phyloP scores from a whole-genome alignment of 2,113 vertebrate genomes.

The Petrocephalus zakoni region DNA sequence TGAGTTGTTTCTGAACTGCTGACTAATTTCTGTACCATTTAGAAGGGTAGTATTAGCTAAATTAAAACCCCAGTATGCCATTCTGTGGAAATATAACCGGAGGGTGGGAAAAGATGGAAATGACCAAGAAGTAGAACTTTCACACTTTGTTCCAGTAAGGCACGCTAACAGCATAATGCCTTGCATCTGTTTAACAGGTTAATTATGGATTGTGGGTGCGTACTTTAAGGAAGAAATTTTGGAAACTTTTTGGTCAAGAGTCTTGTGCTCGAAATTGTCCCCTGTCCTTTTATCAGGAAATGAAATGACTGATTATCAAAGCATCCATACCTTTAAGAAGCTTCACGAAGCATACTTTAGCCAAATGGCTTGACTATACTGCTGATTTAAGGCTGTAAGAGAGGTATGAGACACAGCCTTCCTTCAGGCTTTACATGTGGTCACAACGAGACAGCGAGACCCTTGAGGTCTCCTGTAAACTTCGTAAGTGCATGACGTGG shows the following conservation, averaged over 20 bases:
- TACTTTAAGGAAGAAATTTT: neutral
- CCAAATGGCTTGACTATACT: neutral
- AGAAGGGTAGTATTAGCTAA: too few relatives aligned
- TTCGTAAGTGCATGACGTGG: neutral
- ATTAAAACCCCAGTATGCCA: too few relatives aligned
- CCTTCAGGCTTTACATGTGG: neutral
- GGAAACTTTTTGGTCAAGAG: neutral
- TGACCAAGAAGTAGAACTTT: neutral
- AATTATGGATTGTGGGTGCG: neutral
- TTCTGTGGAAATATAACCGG: neutral
- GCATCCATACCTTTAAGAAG: neutral
- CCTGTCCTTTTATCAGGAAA: neutral
- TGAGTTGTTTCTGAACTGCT: too few relatives aligned
- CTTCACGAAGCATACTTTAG: neutral
- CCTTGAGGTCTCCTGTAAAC: neutral
- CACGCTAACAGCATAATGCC: neutral
- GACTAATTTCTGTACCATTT: too few relatives aligned
- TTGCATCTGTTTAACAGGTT: neutral
- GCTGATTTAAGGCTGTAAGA: neutral
- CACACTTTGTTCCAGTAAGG: neutral
- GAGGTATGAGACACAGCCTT: neutral
- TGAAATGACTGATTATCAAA: neutral
- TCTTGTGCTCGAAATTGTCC: neutral
- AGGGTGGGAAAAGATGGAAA: neutral
- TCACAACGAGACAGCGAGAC: neutral